Conservation (phyloP, 2,797 vertebrate species). For the Xiphorhynchus erythropygius region DNA sequence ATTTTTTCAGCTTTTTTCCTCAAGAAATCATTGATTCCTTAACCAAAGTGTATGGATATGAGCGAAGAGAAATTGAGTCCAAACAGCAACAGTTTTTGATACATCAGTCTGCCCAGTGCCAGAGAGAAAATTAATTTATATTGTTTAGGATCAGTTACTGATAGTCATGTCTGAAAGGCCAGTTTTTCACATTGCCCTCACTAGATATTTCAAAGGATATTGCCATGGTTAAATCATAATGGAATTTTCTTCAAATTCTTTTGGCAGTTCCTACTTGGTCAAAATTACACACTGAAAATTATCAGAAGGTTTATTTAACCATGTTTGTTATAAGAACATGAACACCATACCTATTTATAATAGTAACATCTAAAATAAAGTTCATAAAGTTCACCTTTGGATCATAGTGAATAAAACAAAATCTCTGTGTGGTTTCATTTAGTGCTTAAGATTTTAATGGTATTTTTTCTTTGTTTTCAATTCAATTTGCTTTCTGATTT, state of each 20-base stretch:
- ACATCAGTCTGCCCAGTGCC: neutral
- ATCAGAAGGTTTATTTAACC: neutral
- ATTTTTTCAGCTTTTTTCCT: neutral
- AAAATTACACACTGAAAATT: neutral
- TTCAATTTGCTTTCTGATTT: neutral
- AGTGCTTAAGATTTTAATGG: neutral
- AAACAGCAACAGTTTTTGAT: neutral
- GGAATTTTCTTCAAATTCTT: neutral
- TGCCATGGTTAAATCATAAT: neutral
- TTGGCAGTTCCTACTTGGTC: neutral
- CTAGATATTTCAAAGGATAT: neutral
- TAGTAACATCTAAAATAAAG: neutral
- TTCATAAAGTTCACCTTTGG: neutral
- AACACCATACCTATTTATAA: neutral
- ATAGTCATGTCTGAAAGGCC: neutral
- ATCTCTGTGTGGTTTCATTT: neutral
- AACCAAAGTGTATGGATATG: neutral
- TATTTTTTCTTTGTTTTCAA: neutral
- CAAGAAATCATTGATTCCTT: neutral
- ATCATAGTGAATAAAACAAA: neutral
- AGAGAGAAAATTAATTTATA: neutral
- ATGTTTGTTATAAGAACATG: neutral
- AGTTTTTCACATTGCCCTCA: neutral
- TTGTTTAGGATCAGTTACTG: neutral
- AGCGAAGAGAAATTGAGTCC: neutral